Evolutionary conservation across 2,888 invertebrate genomes (phyloP).

Genomic region (Autographa gamma): DNA sequence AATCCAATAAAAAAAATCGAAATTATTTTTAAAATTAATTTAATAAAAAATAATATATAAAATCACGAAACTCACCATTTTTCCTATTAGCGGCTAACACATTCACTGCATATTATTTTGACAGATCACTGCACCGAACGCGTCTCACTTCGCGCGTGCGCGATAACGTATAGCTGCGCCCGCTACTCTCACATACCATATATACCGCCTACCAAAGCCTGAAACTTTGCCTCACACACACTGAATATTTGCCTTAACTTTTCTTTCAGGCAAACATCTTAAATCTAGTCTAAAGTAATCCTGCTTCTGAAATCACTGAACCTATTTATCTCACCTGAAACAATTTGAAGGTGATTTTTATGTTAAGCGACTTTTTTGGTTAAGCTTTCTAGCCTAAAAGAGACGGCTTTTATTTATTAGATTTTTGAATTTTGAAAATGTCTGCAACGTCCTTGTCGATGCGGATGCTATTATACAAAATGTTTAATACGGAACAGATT

Average conservation of each 20-base stretch:
- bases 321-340: background rate
- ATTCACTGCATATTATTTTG: constrained; percentile 64
- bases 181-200: constrained; percentile 63
- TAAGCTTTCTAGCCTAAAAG: background rate
- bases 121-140: constrained; percentile 63
- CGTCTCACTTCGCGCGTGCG: constrained; percentile 66
- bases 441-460: background rate
- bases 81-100: constrained; percentile 67
- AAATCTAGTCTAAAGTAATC: background rate
- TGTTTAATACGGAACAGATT: background rate
- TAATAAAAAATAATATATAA: constrained; percentile 9
- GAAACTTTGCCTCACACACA: constrained; percentile 51
- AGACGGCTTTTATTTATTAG: background rate
- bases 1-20: too few relatives aligned
- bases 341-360: background rate
- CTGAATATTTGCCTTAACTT: constrained; percentile 30
- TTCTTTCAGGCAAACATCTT: constrained; percentile 7
- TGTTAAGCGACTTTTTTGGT: too few relatives aligned
- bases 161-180: constrained; percentile 64
- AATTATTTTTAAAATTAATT: background rate
- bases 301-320: background rate
- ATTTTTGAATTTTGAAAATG: background rate
- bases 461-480: background rate
- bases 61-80: constrained; percentile 67
- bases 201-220: constrained; percentile 68